These are phyloP conservation scores for Chrysocyon brachyurus DNA, from an alignment of 2,797 vertebrate species.

Conservation along the genomic window DNA sequence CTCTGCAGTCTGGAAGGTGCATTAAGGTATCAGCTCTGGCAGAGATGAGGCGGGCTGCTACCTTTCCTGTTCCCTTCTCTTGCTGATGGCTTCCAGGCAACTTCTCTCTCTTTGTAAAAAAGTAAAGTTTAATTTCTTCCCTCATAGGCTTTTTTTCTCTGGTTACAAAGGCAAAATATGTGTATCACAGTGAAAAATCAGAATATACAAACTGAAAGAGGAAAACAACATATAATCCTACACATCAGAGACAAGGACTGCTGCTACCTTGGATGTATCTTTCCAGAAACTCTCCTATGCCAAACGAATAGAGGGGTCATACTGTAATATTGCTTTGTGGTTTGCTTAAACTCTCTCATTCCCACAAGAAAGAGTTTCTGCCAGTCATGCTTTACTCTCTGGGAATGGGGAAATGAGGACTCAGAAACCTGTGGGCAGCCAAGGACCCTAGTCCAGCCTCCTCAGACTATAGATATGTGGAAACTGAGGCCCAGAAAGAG, in stretches of 20 bases:
- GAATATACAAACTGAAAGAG: conserved; percentile 55
- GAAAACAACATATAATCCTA: conserved; percentile 39
- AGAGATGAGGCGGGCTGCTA: neutral
- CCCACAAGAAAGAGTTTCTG: conserved; percentile 55
- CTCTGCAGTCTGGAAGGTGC: neutral
- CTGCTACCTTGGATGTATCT: conserved; percentile 45
- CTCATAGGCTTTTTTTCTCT: neutral
- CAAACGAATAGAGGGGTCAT: conserved; percentile 58
- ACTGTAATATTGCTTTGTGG: conserved; percentile 23
- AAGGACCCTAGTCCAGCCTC: neutral
- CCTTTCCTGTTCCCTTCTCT: neutral
- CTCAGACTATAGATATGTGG: neutral
- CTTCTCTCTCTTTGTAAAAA: neutral
- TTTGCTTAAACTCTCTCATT: conserved; percentile 22
- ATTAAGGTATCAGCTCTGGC: neutral
- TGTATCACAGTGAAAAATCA: conserved; percentile 55
- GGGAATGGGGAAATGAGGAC: neutral
- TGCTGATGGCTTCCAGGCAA: conserved; percentile 3
- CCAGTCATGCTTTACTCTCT: neutral
- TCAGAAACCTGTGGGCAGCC: neutral
- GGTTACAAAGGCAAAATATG: conserved; percentile 44
- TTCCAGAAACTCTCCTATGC: conserved; percentile 42
- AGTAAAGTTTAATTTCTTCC: conserved; percentile 27
- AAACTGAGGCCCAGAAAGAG: conserved; percentile 34
- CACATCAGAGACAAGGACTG: conserved; percentile 20